A percentile compares a stretch with the other conserved stretches of the same genome.
Evolutionary conservation across 2,113 vertebrate species (phyloP).

Genomic region (Eidolon helvum): DNA sequence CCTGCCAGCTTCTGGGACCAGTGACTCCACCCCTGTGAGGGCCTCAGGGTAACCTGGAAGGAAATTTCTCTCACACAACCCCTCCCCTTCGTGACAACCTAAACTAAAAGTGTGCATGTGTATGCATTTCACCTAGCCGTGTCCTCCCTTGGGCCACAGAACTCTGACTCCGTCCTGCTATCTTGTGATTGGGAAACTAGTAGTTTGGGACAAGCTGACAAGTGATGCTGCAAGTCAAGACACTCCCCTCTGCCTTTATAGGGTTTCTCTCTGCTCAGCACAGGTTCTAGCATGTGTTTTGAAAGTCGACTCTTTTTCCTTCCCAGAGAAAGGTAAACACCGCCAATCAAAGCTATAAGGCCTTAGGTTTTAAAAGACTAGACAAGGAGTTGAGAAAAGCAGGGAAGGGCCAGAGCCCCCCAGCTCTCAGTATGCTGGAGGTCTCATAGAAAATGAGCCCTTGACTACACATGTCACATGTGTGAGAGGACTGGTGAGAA

Average conservation of each 20-base stretch:
- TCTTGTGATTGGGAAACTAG: background rate
- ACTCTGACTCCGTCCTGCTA: background rate
- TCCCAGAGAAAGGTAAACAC: conserved; percentile 26
- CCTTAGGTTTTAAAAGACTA: background rate
- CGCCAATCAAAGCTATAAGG: background rate
- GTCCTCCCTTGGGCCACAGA: background rate
- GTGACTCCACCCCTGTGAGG: background rate
- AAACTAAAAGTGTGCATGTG: background rate
- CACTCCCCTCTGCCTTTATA: background rate
- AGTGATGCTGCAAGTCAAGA: background rate
- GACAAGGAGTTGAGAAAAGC: background rate
- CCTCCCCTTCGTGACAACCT: background rate
- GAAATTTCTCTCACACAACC: background rate
- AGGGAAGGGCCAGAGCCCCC: background rate
- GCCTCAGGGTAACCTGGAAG: background rate
- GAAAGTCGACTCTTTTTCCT: background rate
- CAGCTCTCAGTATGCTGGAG: background rate
- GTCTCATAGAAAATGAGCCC: background rate
- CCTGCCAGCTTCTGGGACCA: background rate
- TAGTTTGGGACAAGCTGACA: background rate
- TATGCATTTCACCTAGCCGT: fast-evolving
- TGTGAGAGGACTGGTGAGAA: background rate
- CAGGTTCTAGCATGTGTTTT: conserved; percentile 57
- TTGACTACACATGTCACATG: background rate
- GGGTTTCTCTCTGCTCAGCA: background rate